Evolutionary conservation across 2,888 invertebrate genomes (phyloP), one percentile per base, ranked within the genome.

Genomic region (Hemicrepidius hirtus): DNA sequence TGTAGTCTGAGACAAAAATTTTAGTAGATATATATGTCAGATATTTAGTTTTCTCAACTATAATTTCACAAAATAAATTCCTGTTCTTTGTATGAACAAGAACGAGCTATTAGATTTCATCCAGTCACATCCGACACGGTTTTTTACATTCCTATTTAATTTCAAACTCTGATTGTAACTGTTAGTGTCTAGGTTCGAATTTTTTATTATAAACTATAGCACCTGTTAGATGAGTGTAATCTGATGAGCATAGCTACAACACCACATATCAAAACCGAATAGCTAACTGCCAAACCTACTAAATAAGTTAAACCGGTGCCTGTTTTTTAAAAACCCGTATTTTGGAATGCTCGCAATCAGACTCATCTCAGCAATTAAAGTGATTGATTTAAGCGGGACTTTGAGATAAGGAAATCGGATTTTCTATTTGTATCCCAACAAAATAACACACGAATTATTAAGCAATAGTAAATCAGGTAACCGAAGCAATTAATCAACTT

Each of bases 401-500:
- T 20, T 3, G 24, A 50, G 60, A 40, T 64, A 50, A 46, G 46
- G 53, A 63, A 69, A 69, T 69, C 63, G 32, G 57, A 63, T 63
- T 69, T 63, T 68, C 68, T 64, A 55, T 64, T 53, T 53, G 35
- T 63, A 53, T 49, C n/a, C 28, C 21, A 28, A 28, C 53, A 53
- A 28, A 53, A 53, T 53, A 53, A 53, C 53, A 53, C 28, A 28
- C 24, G 57, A 66, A 71, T 63, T 68, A 62, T 65, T 71, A 66
- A 71, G 65, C 59, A 71, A 59, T 65, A 71, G 28, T 66, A 66
- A 65, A 59, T 71, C 60, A 71, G 65, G 50, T 57, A 60, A 66
- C 37, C 12, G 37, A 60, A 66, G 60, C 49, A 71, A 71, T 71
- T 71, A 71, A 71, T 71, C 71, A 71, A 64, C 44, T 57, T 50